A percentile compares a stretch with the other conserved stretches of the same genome.
These are phyloP conservation scores for Lagenorhynchus albirostris DNA, from an alignment of 2,113 vertebrate species.

Conservation along the genomic window DNA sequence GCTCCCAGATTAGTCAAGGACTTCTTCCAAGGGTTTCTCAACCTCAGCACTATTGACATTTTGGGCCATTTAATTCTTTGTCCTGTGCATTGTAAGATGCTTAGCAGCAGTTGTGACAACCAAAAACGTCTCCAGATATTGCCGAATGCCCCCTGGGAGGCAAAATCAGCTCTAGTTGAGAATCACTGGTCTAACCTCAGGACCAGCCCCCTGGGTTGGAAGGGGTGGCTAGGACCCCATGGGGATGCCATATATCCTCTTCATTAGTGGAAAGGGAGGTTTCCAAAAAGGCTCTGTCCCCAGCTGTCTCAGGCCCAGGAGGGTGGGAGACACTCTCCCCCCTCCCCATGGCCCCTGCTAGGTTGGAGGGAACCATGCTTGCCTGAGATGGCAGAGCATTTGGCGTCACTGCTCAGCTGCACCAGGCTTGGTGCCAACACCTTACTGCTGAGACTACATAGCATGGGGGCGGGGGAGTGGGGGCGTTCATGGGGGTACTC, in stretches of 20 bases:
- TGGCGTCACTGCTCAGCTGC: constrained; percentile 60
- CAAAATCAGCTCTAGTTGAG: constrained; percentile 1
- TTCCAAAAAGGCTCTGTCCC: background rate
- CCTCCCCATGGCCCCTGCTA: background rate
- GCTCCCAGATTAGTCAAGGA: background rate
- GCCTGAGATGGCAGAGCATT: constrained; percentile 35
- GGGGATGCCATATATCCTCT: background rate
- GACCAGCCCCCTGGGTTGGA: background rate
- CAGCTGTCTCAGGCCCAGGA: background rate
- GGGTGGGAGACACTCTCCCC: background rate
- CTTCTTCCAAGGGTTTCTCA: background rate
- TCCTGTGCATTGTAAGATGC: background rate
- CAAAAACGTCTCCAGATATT: constrained; percentile 19
- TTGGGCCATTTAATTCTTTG: background rate
- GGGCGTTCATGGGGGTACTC: background rate
- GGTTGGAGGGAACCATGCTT: constrained; percentile 21
- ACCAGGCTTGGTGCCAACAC: constrained; percentile 48
- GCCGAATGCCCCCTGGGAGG: background rate
- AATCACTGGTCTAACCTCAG: constrained; percentile 1
- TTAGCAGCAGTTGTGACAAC: background rate
- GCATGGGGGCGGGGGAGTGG: background rate
- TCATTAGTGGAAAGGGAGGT: background rate
- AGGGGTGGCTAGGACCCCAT: background rate
- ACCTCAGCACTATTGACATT: background rate
- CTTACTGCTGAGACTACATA: constrained; percentile 22